Percentiles rank a stretch among this genome's conserved stretches.
Conservation (phyloP, 2,797 vertebrate genomes). For the Tauraco hartlaubi region DNA sequence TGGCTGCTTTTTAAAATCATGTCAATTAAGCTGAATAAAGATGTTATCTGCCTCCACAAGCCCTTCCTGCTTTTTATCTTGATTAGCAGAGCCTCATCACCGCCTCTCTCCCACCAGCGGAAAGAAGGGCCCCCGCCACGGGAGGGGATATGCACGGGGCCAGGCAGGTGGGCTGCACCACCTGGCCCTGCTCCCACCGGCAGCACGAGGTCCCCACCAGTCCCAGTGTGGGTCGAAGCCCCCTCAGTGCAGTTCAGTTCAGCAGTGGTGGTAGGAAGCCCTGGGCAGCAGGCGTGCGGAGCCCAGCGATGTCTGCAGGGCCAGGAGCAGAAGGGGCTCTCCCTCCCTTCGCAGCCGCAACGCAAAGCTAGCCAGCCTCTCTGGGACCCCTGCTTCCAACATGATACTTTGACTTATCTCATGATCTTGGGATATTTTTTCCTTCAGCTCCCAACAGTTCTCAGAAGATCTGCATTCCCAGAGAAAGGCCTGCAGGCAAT, state of each 20-base stretch:
- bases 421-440: fast-evolving
- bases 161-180: neutral
- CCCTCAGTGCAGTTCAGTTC: neutral
- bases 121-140: neutral
- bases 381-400: neutral
- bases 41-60: neutral
- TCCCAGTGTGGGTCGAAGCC: fast-evolving
- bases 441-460: neutral
- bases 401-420: neutral
- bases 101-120: fast-evolving
- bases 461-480: neutral
- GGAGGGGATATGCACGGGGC: fast-evolving
- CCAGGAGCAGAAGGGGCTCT: neutral
- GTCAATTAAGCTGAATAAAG: neutral
- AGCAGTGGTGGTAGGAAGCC: neutral
- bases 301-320: neutral
- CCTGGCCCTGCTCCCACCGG: neutral
- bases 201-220: fast-evolving
- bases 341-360: neutral
- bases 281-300: neutral
- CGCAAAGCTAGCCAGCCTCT: neutral
- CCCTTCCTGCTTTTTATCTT: neutral
- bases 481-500: neutral
- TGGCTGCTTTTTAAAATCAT: neutral
- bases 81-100: neutral